These are phyloP conservation scores for Drosophila insularis DNA, from an alignment of 1,140 invertebrate species.

Conservation along the genomic window DNA sequence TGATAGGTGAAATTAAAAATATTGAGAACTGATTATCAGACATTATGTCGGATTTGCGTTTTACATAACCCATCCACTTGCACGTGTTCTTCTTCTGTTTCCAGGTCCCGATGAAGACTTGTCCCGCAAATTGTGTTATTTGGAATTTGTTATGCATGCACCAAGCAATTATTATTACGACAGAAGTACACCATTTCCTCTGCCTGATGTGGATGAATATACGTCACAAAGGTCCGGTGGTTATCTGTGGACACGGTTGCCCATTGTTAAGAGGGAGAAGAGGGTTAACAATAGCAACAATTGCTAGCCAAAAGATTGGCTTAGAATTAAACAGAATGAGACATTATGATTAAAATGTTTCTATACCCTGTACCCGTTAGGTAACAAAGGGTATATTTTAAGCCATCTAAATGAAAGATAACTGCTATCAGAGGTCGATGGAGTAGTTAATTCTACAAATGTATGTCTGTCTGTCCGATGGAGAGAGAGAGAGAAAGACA, in stretches of 20 bases:
- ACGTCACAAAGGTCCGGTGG: constrained; percentile 83
- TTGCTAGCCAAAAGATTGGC: constrained; percentile 3
- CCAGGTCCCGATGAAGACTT: constrained; percentile 95
- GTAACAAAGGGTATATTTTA: not conserved
- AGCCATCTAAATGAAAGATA: not conserved
- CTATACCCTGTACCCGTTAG: not conserved
- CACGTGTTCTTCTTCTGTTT: not conserved
- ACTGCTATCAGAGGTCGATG: not conserved
- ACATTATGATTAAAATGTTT: constrained; percentile 4
- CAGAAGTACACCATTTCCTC: constrained; percentile 89
- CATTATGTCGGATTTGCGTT: no score
- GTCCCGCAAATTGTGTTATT: constrained; percentile 91
- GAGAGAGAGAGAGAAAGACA: not conserved
- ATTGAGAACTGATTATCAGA: not conserved
- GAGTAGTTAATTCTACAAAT: not conserved
- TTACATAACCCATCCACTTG: no score
- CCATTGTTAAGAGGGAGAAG: constrained; percentile 59
- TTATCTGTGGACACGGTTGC: constrained; percentile 86
- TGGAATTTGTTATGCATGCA: constrained; percentile 96
- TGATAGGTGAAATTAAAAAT: constrained; percentile 86
- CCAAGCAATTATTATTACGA: constrained; percentile 95
- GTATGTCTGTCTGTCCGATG: not conserved
- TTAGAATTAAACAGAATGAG: not conserved
- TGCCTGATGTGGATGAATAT: constrained; percentile 83
- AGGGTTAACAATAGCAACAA: constrained; percentile 14